Evolutionary conservation across 2,888 invertebrate species (phyloP).

Genomic region (Lithophane leautieri): DNA sequence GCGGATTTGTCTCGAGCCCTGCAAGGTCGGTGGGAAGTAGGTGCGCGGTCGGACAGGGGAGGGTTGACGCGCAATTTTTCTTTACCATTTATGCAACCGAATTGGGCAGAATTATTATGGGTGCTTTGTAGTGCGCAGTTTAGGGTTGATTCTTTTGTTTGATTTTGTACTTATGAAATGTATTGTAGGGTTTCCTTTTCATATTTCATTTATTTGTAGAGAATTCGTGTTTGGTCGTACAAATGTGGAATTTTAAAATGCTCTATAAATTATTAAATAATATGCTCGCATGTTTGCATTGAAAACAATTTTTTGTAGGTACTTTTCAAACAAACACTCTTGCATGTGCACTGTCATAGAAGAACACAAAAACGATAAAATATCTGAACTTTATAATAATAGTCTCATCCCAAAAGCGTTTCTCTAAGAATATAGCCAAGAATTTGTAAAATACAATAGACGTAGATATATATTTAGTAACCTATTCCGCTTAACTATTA

Average conservation of each 20-base stretch:
- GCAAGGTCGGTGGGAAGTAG: constrained; percentile 67
- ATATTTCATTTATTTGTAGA: background rate
- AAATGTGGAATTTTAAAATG: background rate
- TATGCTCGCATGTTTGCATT: background rate
- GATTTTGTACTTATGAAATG: constrained; percentile 14
- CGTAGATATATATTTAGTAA: too few species aligned
- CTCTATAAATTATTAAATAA: background rate
- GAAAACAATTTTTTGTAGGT: background rate
- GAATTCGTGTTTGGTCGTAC: background rate
- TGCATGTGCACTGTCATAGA: background rate
- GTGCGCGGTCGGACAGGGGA: constrained; percentile 24
- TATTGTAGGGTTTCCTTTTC: background rate
- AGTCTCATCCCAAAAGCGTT: background rate
- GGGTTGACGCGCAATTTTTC: constrained; percentile 57
- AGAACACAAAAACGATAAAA: background rate
- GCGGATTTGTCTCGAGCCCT: constrained; percentile 67
- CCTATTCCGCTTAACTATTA: too few species aligned
- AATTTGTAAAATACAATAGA: too few species aligned
- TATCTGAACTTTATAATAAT: background rate
- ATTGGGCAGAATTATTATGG: constrained; percentile 55
- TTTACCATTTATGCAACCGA: constrained; percentile 63
- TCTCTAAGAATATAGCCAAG: background rate
- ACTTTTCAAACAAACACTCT: background rate
- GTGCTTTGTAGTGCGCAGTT: constrained; percentile 38
- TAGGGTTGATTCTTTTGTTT: constrained; percentile 49